A percentile compares a stretch with the other conserved stretches of the same genome.
Evolutionary conservation across 2,113 vertebrate species (phyloP).

Genomic region (Recurvirostra avosetta): DNA sequence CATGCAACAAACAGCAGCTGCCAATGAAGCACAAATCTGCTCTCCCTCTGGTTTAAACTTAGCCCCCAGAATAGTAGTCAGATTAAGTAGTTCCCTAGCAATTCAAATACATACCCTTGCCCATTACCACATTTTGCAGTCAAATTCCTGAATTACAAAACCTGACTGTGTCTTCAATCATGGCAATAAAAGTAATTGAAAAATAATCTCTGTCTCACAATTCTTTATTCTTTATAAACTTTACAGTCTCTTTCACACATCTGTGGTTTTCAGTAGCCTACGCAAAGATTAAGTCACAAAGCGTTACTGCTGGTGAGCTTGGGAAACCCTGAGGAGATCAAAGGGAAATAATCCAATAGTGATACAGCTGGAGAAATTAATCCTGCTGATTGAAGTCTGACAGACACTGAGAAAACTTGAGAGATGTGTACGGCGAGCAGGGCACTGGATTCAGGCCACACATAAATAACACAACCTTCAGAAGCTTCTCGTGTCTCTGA

Average conservation of each 20-base stretch:
- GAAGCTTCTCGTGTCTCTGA: not conserved
- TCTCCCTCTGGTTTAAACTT: not conserved
- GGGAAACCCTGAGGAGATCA: not conserved
- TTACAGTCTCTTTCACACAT: not conserved
- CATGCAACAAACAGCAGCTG: not conserved
- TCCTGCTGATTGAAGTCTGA: not conserved
- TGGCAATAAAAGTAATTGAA: slow-evolving; percentile 43
- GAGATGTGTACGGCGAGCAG: not conserved
- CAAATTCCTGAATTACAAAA: not conserved
- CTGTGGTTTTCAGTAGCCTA: not conserved
- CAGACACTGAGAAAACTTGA: not conserved
- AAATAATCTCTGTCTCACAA: not conserved
- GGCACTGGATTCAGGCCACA: not conserved
- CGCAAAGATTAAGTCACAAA: not conserved
- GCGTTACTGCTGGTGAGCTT: not conserved
- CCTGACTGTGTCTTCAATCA: not conserved
- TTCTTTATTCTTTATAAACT: not conserved
- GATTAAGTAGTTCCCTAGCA: not conserved
- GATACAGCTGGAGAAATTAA: not conserved
- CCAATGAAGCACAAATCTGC: not conserved
- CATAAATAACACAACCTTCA: not conserved
- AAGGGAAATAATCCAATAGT: not conserved
- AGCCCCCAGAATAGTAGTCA: not conserved
- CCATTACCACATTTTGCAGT: not conserved
- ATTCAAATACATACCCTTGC: not conserved